Evolutionary conservation across 2,113 vertebrate species (phyloP).

Genomic region (Piprites chloris): DNA sequence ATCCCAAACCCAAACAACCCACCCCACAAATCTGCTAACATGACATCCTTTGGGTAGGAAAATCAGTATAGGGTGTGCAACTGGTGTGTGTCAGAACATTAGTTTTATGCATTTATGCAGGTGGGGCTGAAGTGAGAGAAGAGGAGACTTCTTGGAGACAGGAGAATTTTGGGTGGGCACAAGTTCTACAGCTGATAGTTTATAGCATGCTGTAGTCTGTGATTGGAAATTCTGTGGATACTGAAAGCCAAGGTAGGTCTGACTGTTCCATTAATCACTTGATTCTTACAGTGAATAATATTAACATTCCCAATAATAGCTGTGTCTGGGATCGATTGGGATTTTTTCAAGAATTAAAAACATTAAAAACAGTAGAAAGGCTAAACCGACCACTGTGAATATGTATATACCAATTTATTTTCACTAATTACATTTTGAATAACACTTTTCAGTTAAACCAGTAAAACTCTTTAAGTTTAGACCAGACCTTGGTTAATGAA

Average conservation of each 20-base stretch:
- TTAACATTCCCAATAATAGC: not conserved
- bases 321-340: not conserved
- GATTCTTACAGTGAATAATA: not conserved
- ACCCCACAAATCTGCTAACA: not conserved
- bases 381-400: not conserved
- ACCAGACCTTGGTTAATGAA: not conserved
- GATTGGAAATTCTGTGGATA: not conserved
- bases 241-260: not conserved
- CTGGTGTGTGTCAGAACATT: not conserved
- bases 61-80: not conserved
- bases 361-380: not conserved
- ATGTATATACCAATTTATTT: not conserved
- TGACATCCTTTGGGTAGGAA: not conserved
- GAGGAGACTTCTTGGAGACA: not conserved
- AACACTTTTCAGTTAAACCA: not conserved
- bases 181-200: not conserved
- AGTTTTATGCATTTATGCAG: not conserved
- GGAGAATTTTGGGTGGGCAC: not conserved
- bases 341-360: no score
- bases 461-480: not conserved
- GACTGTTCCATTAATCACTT: not conserved
- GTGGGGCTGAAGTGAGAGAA: not conserved
- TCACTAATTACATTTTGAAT: not conserved
- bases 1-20: not conserved
- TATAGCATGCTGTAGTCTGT: rapidly evolving